Base-by-base conservation (phyloP, 2,113 vertebrate genomes). In the Scortum barcoo region DNA sequence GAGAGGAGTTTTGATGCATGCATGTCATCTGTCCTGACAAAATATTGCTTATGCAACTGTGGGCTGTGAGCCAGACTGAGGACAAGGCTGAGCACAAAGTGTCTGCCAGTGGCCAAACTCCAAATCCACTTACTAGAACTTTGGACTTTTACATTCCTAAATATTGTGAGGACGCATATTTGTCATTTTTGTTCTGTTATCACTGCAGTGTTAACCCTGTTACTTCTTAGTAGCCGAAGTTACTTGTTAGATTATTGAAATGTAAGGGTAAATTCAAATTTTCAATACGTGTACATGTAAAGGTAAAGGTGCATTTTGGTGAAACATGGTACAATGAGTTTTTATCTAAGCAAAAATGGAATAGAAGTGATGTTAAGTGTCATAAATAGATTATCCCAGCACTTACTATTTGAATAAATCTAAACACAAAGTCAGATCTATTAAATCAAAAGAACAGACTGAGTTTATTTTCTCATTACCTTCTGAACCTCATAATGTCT, bases 21-120 rank as follows among this genome's bases (percentile, higher is more conserved):
- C 63, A 28, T 70, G 83, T 86, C 81, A 77, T 73, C 72, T 78
- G 24, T 20, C 54, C 76, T 65, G 84, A 89, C 76, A 60, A 72
- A 88, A 56, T 86, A 76, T 83, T 63, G 48, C 84, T 93, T 91
- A 91, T 78, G 87, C 70, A 93, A 86, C 82, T 28, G 40, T 46
- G 71, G 86, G 86, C 74, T 14, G 28, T 13, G 42, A 86, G 89
- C 86, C 89, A 92, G 72, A 22, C 51, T 33, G 78, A 86, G 67
- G 80, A 86, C 81, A 73, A 75, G 66, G 57, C 63, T 36, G 38
- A 68, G 58, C 63, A 67, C 72, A 71, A 72, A 76, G 77, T 68
- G 54, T 58, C 28, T 74, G 57, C 28, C 74, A 54, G 58, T 26
- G 60, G 61, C 44, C 33, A 51, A 65, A 70, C n/a, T 72, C 40